Percentiles rank a stretch among this genome's conserved stretches.
Conservation (phyloP, 1,140 invertebrate genomes). For the Anoplophora glabripennis region DNA sequence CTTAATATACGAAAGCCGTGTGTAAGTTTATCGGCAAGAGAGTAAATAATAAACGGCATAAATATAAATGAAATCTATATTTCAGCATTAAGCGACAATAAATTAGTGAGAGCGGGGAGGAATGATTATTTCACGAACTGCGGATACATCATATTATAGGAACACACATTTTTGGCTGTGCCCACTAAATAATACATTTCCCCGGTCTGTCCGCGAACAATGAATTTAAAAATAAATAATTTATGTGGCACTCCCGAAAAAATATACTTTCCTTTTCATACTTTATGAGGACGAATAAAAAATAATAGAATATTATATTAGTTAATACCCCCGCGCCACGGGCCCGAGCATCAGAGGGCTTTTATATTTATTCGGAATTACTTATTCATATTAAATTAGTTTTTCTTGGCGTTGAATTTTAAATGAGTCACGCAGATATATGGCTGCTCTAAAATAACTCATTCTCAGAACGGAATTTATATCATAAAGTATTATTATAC, state of each 20-base stretch:
- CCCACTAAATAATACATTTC: conserved; percentile 33
- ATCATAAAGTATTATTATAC: conserved; percentile 41
- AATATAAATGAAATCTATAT: conserved; percentile 40
- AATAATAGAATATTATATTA: conserved; percentile 50
- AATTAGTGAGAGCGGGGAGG: conserved; percentile 33
- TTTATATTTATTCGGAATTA: conserved; percentile 47
- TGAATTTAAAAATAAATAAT: conserved; percentile 47
- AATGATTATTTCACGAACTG: conserved; percentile 38
- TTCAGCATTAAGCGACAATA: conserved; percentile 34
- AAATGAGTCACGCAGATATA: conserved; percentile 42
- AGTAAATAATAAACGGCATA: conserved; percentile 30
- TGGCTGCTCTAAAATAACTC: conserved; percentile 34
- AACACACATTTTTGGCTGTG: conserved; percentile 11
- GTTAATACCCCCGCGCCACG: conserved; percentile 39
- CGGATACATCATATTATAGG: conserved; percentile 36
- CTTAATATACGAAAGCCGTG: conserved; percentile 23
- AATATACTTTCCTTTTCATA: conserved; percentile 45
- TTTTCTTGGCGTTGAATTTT: conserved; percentile 45
- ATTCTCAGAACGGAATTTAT: conserved; percentile 39
- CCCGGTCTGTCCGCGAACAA: conserved; percentile 37
- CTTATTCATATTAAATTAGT: conserved; percentile 49
- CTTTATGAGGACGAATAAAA: conserved; percentile 47
- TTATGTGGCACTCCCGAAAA: conserved; percentile 44
- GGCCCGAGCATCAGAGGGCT: conserved; percentile 33
- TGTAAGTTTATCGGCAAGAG: conserved; percentile 29